A percentile compares a stretch with the other conserved stretches of the same genome.
phyloP scores from a whole-genome alignment of 2,113 vertebrate genomes.

The Alethe castanea region DNA sequence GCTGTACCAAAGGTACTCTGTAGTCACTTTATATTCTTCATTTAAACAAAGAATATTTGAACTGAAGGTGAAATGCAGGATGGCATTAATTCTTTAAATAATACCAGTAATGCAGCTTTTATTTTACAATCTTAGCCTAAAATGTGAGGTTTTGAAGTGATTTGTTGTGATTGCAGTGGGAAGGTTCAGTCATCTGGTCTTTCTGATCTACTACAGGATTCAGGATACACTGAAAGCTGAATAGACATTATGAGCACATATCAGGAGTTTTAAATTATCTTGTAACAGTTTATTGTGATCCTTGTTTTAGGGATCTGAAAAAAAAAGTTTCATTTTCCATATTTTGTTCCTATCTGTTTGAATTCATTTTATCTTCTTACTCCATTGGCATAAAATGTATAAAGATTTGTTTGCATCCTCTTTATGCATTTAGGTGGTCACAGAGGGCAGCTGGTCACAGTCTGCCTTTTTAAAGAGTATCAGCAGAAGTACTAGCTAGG shows the following conservation, averaged over 20 bases:
- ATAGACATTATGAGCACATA: neutral
- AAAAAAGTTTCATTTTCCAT: neutral
- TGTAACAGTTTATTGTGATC: neutral
- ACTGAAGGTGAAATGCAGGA: neutral
- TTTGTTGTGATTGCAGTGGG: neutral
- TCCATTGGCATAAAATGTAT: neutral
- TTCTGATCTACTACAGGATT: neutral
- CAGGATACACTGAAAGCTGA: neutral
- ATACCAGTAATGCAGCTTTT: neutral
- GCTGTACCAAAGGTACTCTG: conserved; percentile 85
- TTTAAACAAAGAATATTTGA: neutral
- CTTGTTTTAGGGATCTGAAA: neutral
- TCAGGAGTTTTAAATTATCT: neutral
- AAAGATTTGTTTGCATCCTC: neutral
- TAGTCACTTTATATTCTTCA: neutral
- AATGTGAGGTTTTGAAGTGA: neutral
- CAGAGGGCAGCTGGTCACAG: neutral
- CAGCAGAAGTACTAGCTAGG: neutral
- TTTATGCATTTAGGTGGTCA: neutral
- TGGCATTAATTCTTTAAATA: neutral
- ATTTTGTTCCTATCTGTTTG: neutral
- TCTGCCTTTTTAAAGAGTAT: neutral
- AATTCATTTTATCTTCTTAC: neutral
- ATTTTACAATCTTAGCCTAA: neutral
- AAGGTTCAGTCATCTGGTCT: neutral